phyloP scores from a whole-genome alignment of 2,888 invertebrate species.

The Diarsia mendica region DNA sequence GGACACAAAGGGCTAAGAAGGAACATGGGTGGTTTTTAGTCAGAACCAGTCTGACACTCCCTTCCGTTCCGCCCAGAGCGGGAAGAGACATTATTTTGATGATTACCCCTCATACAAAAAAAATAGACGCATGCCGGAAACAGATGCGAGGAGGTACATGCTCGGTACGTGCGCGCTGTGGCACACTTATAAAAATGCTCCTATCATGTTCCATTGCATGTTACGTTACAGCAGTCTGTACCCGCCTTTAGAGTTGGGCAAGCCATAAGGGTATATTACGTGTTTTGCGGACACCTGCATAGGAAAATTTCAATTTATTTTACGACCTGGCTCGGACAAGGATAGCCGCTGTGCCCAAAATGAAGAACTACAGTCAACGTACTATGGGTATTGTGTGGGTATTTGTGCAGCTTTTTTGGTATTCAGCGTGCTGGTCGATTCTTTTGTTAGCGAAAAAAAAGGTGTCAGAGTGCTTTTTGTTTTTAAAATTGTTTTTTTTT shows the following conservation, averaged over 20 bases:
- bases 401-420: conserved; percentile 15
- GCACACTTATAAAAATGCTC: too few species aligned
- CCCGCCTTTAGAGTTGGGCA: conserved; percentile 15
- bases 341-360: conserved; percentile 37
- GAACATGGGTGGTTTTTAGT: too few species aligned
- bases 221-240: too few species aligned
- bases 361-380: conserved; percentile 40
- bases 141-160: too few species aligned
- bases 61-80: too few species aligned
- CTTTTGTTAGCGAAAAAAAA: conserved; percentile 25
- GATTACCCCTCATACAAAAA: too few species aligned
- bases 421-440: neutral
- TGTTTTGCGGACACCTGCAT: conserved; percentile 56
- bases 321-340: conserved; percentile 47
- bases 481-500: neutral
- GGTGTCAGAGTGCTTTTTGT: neutral
- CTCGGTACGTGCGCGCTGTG: too few species aligned
- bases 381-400: conserved; percentile 11
- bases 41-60: too few species aligned
- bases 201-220: too few species aligned
- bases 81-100: too few species aligned
- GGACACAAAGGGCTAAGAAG: too few species aligned
- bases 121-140: too few species aligned
- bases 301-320: conserved; percentile 66
- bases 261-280: conserved; percentile 47